Base-by-base conservation (phyloP, 1,140 invertebrate species). In the Sarcophaga bullata region DNA sequence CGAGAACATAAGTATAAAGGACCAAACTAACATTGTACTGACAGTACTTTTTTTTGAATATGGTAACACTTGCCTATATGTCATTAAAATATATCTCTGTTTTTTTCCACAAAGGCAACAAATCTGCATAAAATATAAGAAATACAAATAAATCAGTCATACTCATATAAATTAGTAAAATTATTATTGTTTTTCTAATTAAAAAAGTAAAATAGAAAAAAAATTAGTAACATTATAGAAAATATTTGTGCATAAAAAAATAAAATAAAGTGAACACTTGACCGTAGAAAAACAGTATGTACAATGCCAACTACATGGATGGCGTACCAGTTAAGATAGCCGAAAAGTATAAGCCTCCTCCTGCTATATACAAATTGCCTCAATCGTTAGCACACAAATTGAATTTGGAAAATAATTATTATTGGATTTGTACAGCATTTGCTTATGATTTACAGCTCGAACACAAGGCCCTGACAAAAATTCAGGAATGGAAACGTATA, bases 251-350 rank as follows among this genome's bases (percentile, higher is more conserved):
- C 10, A 19, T 68, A 19, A 58, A n/a, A n/a, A n/a, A n/a, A n/a
- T n/a, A n/a, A n/a, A n/a, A n/a, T n/a, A 58, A 13, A 58, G 13
- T 58, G 13, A 37, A 37, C 25, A 37, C 4, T 37, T n/a, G 7
- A 19, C n/a, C 19, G 62, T 68, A 19, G 15, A 19, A n/a, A 49
- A 19, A 78, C 62, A 83, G 50, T 68, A 84, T 85, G 84, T 84
- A 81, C 75, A 84, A 84, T 85, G 85, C 85, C 76, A 86, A 84
- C 82, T 89, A 87, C 82, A 94, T 96, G 93, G 95, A 96, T 90
- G 95, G 94, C 84, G 93, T 97, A 84, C 94, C 95, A 82, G 95
- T 97, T 72, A 96, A 96, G 92, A 96, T 97, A 89, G 94, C 95
- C 73, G 95, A 96, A 91, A 94, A 94, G 84, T 96, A 95, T 85